Evolutionary conservation across 1,140 invertebrate genomes (phyloP), one percentile per base, ranked within the genome.

Genomic region (Acromyrmex echinatior): DNA sequence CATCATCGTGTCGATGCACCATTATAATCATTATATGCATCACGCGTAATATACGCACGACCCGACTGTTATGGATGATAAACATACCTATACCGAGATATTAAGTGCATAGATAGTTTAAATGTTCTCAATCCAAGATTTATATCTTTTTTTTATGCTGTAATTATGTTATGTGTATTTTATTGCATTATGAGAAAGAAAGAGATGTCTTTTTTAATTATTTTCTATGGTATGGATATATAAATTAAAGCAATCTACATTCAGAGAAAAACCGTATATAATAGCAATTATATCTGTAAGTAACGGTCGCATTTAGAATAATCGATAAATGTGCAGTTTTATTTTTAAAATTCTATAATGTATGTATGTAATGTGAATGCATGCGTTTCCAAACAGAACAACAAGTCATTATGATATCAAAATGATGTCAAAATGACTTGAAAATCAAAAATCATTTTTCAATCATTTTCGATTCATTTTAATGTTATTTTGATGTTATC

Each of bases 21-120:
- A 63, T 3, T 14, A 28, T 76, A 31, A 53, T 14, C 73, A 63
- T 3, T 14, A 28, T 76, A 31, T 73, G 65, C 31, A 68, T 65
- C 14, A 18, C 21, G 62, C 65, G 58, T 78, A 60, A 88, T 71
- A 12, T 18, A 16, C 31, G 53, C 28, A 49, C 18, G 73, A n/a
- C 16, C 18, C 39, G 60, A 85, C 63, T 18, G 71, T 63, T 58
- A 21, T 0, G 10, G 18, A 10, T 60, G 21, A n/a, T 3, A 25
- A 14, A 62, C 9, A 71, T 45, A 14, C 39, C 28, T 58, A 45
- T 45, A 25, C 25, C 35, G 65, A 45, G 35, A 35, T 45, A 21
- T 9, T 70, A 35, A 58, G 12, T 35, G 39, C 14, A 35, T 3
- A 21, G 58, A 16, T 25, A 62, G 60, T 73, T 80, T 74, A 60